Evolutionary conservation across 2,113 vertebrate species (phyloP), one percentile per base, ranked within the genome.

Genomic region (Brienomyrus brachyistius): DNA sequence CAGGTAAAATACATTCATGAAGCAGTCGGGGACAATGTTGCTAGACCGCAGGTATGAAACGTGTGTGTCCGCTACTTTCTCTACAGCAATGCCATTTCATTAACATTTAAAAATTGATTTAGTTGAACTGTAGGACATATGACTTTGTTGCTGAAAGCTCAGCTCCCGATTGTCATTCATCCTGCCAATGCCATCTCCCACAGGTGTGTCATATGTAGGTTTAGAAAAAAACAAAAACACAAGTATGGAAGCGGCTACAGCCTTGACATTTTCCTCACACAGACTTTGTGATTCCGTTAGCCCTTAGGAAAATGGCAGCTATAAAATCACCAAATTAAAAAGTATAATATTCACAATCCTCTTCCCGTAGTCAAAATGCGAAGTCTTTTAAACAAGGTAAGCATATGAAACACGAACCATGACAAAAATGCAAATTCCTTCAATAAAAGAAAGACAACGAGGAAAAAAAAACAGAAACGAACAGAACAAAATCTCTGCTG

Each of bases 61-160:
- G 13, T 77, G 31, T 17, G 5, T 43, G 74, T 17, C 15, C 31
- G 43, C 9, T 17, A 43, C 35, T 89, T 80, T 59, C n/a, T 35
- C 83, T 90, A 70, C 52, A 77, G 45, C 89, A 70, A 88, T 88
- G 89, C 35, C 5, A 2, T 88, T 90, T 88, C 77, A 86, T 70
- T 89, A 90, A 90, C 90, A 91, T 90, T 92, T 91, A 89, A 92
- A 92, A 87, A 83, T 85, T 56, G 90, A 92, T 90, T 90, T 89
- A 89, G 82, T 88, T 91, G 87, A 91, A 74, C 91, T 19, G 31
- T 3, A 19, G 17, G 74, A 35, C 66, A 74, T 13, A 11, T 35
- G 4, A 43, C 35, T 66, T 66, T n/a, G 62, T 27, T 27, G 8
- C 23, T n/a, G 8, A 66, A 66, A 66, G 8, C 70, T 35, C 27